Percentiles rank a stretch among this genome's conserved stretches.
These are phyloP conservation scores for Nycticebus coucang DNA, from an alignment of 2,113 vertebrate species.

Conservation along the genomic window DNA sequence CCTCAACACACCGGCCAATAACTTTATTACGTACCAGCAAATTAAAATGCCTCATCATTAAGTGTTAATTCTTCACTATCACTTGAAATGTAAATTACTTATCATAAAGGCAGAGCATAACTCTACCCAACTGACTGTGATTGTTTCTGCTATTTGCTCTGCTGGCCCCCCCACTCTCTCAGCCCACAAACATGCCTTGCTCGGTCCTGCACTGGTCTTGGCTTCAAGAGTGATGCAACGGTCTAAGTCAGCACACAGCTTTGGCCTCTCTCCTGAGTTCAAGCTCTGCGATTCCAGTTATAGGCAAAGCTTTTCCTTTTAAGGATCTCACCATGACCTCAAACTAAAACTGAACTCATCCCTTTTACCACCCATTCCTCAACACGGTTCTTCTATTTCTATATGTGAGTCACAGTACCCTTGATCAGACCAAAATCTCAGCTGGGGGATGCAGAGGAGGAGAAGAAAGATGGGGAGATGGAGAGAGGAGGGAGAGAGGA, in stretches of 20 bases:
- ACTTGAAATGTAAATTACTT: background rate
- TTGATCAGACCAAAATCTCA: background rate
- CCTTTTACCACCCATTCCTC: background rate
- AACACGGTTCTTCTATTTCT: background rate
- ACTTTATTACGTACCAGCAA: background rate
- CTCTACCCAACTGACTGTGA: background rate
- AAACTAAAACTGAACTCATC: background rate
- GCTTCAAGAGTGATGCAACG: too few relatives aligned
- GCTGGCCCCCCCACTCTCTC: background rate
- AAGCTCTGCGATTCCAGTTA: background rate
- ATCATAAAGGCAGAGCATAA: background rate
- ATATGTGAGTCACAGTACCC: background rate
- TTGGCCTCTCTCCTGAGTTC: background rate
- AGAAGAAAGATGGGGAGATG: too few relatives aligned
- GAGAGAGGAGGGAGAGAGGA: background rate
- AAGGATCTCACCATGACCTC: background rate
- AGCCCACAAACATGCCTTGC: background rate
- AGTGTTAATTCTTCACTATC: background rate
- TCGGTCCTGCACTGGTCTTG: background rate
- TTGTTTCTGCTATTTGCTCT: background rate
- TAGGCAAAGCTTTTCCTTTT: background rate
- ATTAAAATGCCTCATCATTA: background rate
- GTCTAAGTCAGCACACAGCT: background rate
- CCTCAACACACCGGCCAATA: conserved; percentile 16
- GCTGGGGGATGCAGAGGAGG: background rate